Base-by-base conservation (phyloP, 2,888 invertebrate genomes). In the Ephialtes manifestator region DNA sequence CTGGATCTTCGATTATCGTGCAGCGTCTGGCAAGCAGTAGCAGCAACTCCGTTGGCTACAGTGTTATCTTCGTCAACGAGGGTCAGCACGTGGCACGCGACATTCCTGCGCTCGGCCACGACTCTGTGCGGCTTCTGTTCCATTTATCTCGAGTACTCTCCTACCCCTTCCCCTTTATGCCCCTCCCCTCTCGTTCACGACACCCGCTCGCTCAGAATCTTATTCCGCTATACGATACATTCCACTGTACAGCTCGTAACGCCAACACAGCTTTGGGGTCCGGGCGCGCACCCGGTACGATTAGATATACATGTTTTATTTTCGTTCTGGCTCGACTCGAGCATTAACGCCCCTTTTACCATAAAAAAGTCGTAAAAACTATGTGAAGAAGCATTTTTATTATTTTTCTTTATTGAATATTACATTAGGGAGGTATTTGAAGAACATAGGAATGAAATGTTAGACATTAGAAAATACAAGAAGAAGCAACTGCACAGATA, bases 41-140 rank as follows among this genome's bases (percentile, higher is more conserved):
- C 72, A 39, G 65, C 35, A 39, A 53, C n/a, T 51, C 39, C 39
- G 68, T 63, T 18, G 63, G 18, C 31, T 18, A 28, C 48, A 67
- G 76, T 35, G 76, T 72, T 80, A 81, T 84, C 76, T 77, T 71
- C 43, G 65, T 63, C 71, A 76, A 80, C 80, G 80, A 84, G 83
- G 84, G 76, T 80, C 72, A 84, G 76, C 84, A 72, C 84, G 80
- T 84, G 84, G 84, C 84, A 77, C 76, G 80, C 84, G 80, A 81
- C 84, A 84, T 84, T 84, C 84, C 76, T 67, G 18, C 39, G 60
- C 79, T 71, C 79, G 48, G 76, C 75, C 68, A 53, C 58, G 60
- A 83, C 75, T 70, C 60, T 60, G 68, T 70, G 63, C 75, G 70
- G 75, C 80, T 80, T 80, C 71, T 71, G 77, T 84, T 78, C 71